Conservation (phyloP, 2,797 vertebrate genomes). For the Salarias fasciatus region DNA sequence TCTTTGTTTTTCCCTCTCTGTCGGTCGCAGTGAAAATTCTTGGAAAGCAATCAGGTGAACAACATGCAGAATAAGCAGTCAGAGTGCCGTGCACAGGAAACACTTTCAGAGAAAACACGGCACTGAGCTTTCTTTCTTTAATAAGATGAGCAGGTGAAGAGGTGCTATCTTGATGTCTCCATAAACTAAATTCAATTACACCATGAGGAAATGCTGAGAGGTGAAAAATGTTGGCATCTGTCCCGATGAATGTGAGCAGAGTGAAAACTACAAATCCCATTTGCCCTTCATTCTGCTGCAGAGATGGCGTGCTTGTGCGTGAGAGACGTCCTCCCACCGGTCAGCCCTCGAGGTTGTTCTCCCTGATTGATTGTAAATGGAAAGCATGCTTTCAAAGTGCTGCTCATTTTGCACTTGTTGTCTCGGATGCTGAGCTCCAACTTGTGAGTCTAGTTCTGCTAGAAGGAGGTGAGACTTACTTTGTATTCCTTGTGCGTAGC, state of each 20-base stretch:
- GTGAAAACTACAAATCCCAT: constrained; percentile 67
- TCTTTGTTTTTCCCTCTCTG: neutral
- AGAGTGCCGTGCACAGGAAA: neutral
- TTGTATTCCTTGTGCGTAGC: neutral
- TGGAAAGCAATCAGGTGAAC: neutral
- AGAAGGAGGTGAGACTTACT: constrained; percentile 54
- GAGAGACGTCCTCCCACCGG: constrained; percentile 45
- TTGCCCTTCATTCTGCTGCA: constrained; percentile 60
- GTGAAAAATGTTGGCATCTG: neutral
- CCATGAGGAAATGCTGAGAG: constrained; percentile 12
- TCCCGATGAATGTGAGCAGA: constrained; percentile 3
- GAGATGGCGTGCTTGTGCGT: constrained; percentile 19
- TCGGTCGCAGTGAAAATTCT: neutral
- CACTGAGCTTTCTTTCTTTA: no score
- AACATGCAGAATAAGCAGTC: neutral
- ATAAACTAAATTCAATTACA: constrained; percentile 4
- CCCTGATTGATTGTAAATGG: constrained; percentile 17
- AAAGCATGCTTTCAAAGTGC: constrained; percentile 33
- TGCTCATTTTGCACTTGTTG: constrained; percentile 24
- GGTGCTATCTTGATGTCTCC: constrained; percentile 5
- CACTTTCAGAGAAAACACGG: no score
- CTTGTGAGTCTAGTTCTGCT: constrained; percentile 5
- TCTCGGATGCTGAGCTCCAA: constrained; percentile 12
- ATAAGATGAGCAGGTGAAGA: no score
- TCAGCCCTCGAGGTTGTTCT: constrained; percentile 46